Evolutionary conservation across 2,888 invertebrate genomes (phyloP).

Genomic region (Zygogramma bicolorata): DNA sequence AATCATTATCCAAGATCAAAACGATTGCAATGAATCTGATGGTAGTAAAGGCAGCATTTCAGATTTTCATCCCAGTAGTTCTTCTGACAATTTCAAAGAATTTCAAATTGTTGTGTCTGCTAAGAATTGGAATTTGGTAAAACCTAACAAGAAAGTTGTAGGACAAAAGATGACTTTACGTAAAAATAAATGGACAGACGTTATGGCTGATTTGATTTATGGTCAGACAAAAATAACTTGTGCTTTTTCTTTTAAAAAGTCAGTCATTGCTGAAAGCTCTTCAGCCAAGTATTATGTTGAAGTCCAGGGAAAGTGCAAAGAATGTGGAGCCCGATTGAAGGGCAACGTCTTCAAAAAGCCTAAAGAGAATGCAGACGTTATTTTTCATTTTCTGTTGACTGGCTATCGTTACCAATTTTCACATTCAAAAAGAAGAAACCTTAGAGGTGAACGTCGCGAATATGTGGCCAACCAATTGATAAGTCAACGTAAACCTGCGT

Average conservation of each 20-base stretch:
- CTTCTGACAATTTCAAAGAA: too few species aligned
- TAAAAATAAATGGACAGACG: slow-evolving; percentile 8
- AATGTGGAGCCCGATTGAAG: slow-evolving; percentile 10
- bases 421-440: too few species aligned
- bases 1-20: not conserved
- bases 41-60: not conserved
- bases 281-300: slow-evolving; percentile 6
- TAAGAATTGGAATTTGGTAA: slow-evolving; percentile 1
- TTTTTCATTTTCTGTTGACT: not conserved
- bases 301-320: slow-evolving; percentile 8
- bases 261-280: slow-evolving; percentile 1
- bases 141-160: not conserved
- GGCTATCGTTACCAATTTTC: not conserved
- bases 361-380: slow-evolving; percentile 6
- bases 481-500: slow-evolving; percentile 13
- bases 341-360: not conserved
- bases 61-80: too few species aligned
- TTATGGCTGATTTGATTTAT: slow-evolving; percentile 12
- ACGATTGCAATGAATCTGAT: too few species aligned
- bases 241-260: slow-evolving; percentile 18
- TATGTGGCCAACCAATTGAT: slow-evolving; percentile 8
- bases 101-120: too few species aligned
- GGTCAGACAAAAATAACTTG: slow-evolving; percentile 16
- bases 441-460: slow-evolving; percentile 3
- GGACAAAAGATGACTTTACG: not conserved